A percentile compares a stretch with the other conserved stretches of the same genome.
These are phyloP conservation scores for Thymelicus lineola DNA, from an alignment of 2,888 invertebrate genomes.

Conservation along the genomic window DNA sequence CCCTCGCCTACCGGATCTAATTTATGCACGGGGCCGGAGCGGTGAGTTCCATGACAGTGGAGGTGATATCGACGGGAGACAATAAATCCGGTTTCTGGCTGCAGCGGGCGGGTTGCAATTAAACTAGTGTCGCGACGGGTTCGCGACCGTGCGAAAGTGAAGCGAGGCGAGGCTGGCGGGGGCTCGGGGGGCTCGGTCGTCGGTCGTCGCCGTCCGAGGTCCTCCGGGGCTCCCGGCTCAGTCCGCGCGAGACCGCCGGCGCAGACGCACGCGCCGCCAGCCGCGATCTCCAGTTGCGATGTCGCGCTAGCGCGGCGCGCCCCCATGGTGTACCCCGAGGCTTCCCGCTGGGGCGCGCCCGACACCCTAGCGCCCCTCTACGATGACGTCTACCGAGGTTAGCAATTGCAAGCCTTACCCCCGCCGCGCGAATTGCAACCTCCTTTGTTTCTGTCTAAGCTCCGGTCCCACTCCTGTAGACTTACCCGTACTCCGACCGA, in stretches of 20 bases:
- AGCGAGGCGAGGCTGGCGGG: slow-evolving; percentile 56
- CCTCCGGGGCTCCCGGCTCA: slow-evolving; percentile 46
- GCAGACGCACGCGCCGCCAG: slow-evolving; percentile 65
- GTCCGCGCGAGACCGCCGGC: slow-evolving; percentile 78
- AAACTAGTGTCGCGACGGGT: slow-evolving; percentile 81
- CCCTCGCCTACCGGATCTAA: slow-evolving; percentile 46
- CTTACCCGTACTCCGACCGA: slow-evolving; percentile 46
- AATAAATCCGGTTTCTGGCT: slow-evolving; percentile 79
- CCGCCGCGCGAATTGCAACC: slow-evolving; percentile 51
- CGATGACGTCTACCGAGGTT: slow-evolving; percentile 88
- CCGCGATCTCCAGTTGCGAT: slow-evolving; percentile 54
- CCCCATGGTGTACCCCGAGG: slow-evolving; percentile 86
- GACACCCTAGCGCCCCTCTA: slow-evolving; percentile 87
- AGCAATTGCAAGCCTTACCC: slow-evolving; percentile 64
- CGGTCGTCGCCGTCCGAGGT: slow-evolving; percentile 28
- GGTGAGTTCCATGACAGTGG: slow-evolving; percentile 55
- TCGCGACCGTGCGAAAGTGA: slow-evolving; percentile 82
- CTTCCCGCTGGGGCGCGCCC: slow-evolving; percentile 86
- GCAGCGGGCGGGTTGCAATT: slow-evolving; percentile 78
- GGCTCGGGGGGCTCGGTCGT: background rate
- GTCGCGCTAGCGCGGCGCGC: slow-evolving; percentile 72
- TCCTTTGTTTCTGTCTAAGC: slow-evolving; percentile 51
- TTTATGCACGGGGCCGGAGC: slow-evolving; percentile 41
- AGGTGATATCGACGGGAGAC: slow-evolving; percentile 76
- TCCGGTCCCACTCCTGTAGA: slow-evolving; percentile 45